Conservation (phyloP, 2,113 vertebrate species). For the Melanocharis versteri region DNA sequence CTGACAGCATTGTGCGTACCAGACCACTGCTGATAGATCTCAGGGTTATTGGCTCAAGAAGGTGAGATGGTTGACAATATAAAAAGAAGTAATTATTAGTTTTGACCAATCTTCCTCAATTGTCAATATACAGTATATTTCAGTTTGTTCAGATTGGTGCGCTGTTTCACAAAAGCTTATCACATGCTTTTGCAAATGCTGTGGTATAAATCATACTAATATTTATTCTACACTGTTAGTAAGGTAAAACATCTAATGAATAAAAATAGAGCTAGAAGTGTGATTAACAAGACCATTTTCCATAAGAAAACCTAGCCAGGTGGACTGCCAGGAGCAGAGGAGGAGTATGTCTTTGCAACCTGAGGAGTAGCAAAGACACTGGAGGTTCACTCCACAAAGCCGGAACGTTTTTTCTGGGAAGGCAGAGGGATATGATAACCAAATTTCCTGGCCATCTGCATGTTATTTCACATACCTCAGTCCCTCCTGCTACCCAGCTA, state of each 20-base stretch:
- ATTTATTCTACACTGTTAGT: not conserved
- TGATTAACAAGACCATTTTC: not conserved
- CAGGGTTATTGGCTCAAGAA: not conserved
- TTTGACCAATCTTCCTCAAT: not conserved
- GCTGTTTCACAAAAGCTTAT: not conserved
- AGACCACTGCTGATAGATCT: not conserved
- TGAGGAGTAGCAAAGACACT: accelerated
- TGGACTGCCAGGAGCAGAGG: not conserved
- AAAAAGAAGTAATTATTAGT: not conserved
- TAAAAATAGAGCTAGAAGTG: not conserved
- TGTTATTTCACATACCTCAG: not conserved
- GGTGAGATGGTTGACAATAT: not conserved
- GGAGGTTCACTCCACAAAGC: not conserved
- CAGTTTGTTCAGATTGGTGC: not conserved
- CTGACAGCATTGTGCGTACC: not conserved
- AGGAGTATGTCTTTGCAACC: not conserved
- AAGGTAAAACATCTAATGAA: not conserved
- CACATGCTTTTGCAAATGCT: not conserved
- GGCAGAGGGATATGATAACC: not conserved
- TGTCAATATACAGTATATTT: not conserved
- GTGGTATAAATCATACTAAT: not conserved
- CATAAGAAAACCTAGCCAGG: not conserved
- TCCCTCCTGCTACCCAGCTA: not conserved
- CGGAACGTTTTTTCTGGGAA: not conserved
- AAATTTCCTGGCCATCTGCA: not conserved